Evolutionary conservation across 2,888 invertebrate species (phyloP).

Genomic region (Mayetiola destructor): DNA sequence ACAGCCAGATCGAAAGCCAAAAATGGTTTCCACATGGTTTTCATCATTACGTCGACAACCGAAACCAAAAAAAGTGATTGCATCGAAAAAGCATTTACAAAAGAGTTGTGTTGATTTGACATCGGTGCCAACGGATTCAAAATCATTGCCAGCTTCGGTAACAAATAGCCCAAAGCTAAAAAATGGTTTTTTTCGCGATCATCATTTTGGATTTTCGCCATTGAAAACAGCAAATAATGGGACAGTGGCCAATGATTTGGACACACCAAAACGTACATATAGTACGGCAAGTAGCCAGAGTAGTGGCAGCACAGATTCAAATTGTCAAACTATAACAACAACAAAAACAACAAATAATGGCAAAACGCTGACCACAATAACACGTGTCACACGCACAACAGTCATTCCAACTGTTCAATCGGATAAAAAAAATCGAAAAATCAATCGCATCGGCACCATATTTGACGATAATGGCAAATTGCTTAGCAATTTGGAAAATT

Average conservation of each 20-base stretch:
- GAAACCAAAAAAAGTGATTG: constrained; percentile 25
- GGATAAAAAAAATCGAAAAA: constrained; percentile 19
- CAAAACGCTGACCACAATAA: constrained; percentile 10
- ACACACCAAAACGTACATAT: neutral
- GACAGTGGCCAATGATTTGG: neutral
- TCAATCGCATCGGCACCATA: constrained; percentile 27
- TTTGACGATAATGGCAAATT: constrained; percentile 22
- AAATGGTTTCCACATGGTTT: constrained; percentile 66
- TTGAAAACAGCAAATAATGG: constrained; percentile 1
- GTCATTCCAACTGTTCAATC: constrained; percentile 4
- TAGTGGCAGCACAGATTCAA: neutral
- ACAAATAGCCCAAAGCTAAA: constrained; percentile 4
- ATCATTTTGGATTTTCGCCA: constrained; percentile 4
- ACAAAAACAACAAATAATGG: neutral
- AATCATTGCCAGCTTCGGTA: neutral
- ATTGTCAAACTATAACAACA: neutral
- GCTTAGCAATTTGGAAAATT: constrained; percentile 18
- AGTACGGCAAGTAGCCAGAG: neutral
- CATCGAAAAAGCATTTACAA: constrained; percentile 27
- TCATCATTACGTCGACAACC: constrained; percentile 54
- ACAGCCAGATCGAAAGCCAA: constrained; percentile 42
- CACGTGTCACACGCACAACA: constrained; percentile 16
- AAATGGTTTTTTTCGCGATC: neutral
- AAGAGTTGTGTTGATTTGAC: constrained; percentile 34
- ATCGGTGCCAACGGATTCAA: constrained; percentile 8